These are phyloP conservation scores for Rousettus madagascariensis DNA, from an alignment of 2,797 vertebrate genomes.

Conservation along the genomic window DNA sequence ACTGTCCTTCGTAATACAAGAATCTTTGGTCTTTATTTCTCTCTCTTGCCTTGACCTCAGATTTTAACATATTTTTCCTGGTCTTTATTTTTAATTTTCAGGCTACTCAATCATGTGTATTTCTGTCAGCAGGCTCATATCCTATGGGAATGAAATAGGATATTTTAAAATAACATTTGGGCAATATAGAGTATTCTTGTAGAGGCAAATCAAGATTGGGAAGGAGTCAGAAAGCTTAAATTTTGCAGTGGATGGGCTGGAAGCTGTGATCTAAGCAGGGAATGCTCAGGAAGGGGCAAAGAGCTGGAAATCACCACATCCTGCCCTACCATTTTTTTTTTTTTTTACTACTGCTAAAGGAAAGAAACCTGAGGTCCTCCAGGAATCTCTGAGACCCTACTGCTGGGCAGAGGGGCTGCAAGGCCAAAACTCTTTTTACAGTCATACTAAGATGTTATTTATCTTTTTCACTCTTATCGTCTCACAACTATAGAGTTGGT, in stretches of 20 bases:
- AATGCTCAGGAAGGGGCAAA: too few relatives aligned
- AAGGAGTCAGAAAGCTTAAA: not conserved
- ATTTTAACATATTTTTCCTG: not conserved
- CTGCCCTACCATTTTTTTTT: too few relatives aligned
- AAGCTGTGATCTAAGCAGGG: not conserved
- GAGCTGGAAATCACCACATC: not conserved
- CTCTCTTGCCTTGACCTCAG: not conserved
- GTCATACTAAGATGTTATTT: not conserved
- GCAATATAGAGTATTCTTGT: not conserved
- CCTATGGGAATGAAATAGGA: not conserved
- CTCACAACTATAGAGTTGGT: not conserved
- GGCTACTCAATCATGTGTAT: not conserved
- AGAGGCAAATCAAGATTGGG: not conserved
- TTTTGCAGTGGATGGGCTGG: not conserved
- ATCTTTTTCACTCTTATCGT: not conserved
- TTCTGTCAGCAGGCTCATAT: not conserved
- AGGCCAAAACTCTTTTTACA: not conserved
- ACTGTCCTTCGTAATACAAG: not conserved
- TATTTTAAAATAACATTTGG: not conserved
- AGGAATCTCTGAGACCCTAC: not conserved
- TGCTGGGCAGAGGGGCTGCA: not conserved
- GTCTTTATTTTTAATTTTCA: not conserved
- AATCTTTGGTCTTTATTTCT: not conserved
- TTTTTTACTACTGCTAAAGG: not conserved
- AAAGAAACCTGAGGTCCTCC: not conserved